These are phyloP conservation scores for Muschampia plurimacula DNA, from an alignment of 2,888 invertebrate species.

Conservation along the genomic window DNA sequence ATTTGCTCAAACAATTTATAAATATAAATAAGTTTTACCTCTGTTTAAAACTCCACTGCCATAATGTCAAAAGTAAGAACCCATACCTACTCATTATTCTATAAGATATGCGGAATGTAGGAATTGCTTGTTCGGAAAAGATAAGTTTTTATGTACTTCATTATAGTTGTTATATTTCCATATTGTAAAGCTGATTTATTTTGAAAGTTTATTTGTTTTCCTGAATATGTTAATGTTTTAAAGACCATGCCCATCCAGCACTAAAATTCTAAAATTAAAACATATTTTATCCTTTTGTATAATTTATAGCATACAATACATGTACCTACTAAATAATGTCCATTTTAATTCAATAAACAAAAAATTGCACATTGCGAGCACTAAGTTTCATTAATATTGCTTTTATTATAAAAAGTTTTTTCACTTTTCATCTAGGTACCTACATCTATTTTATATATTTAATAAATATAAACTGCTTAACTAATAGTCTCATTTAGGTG, in stretches of 20 bases:
- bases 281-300: not conserved
- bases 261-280: not conserved
- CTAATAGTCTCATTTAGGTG: not conserved
- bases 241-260: not conserved
- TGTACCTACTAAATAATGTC: not conserved
- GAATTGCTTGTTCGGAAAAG: conserved; percentile 49
- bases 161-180: not conserved
- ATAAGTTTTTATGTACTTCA: conserved; percentile 3
- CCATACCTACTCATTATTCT: conserved; percentile 45
- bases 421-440: not conserved
- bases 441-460: not conserved
- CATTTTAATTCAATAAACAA: conserved; percentile 7
- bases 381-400: conserved; percentile 7
- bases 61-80: conserved; percentile 45
- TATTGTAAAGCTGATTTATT: not conserved
- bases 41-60: conserved; percentile 66
- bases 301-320: conserved; percentile 3
- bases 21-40: conserved; percentile 55
- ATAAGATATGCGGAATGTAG: conserved; percentile 48
- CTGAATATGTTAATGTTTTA: not conserved
- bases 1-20: conserved; percentile 79
- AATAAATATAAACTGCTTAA: conserved; percentile 19
- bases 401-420: not conserved
- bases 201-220: not conserved
- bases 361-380: conserved; percentile 22